These are phyloP conservation scores for Mastigias papua DNA, from an alignment of 30 jellyfish, hydroid and myxozoan species.

Conservation along the genomic window DNA sequence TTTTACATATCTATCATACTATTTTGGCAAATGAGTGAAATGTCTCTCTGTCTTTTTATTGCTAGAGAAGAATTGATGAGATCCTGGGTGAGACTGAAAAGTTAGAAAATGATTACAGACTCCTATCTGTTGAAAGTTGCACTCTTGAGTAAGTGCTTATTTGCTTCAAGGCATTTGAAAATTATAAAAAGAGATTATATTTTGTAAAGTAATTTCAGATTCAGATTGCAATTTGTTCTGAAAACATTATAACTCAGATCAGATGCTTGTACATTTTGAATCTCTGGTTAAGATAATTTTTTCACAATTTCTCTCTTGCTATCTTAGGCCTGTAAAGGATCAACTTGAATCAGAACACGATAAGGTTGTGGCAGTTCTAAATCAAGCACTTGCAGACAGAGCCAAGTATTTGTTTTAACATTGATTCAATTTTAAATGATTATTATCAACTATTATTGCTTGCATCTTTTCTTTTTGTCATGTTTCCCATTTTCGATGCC, in stretches of 20 bases:
- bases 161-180: background rate
- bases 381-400: constrained; percentile 79
- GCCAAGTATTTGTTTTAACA: constrained; percentile 63
- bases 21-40: too few species aligned
- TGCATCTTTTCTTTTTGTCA: too few species aligned
- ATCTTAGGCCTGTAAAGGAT: constrained; percentile 74
- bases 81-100: constrained; percentile 29
- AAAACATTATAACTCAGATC: too few species aligned
- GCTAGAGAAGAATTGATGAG: constrained; percentile 51
- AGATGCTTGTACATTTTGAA: too few species aligned
- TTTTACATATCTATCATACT: too few species aligned
- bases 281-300: too few species aligned
- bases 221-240: too few species aligned
- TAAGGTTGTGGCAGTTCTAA: constrained; percentile 60
- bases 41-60: background rate
- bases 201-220: background rate
- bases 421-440: background rate
- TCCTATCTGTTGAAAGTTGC: constrained; percentile 71
- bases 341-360: constrained; percentile 57
- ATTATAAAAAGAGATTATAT: background rate
- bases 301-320: background rate
- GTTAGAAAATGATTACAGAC: constrained; percentile 32
- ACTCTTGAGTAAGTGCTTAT: constrained; percentile 60
- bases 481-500: too few species aligned
- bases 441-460: too few species aligned